Conservation (phyloP, 2,797 vertebrate genomes). For the Tauraco hartlaubi region DNA sequence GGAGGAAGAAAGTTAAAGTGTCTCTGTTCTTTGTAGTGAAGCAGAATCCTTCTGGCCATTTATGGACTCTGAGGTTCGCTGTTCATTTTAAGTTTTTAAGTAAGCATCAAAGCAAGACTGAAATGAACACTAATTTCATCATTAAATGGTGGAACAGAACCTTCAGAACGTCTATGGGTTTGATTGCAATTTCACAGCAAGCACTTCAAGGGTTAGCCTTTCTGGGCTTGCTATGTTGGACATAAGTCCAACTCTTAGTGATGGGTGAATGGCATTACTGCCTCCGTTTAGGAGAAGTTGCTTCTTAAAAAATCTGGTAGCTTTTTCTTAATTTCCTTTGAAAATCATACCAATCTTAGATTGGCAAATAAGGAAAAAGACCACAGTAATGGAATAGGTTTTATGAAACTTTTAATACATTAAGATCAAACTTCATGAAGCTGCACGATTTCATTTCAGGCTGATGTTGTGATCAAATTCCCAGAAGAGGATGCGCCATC, state of each 20-base stretch:
- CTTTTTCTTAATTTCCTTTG: neutral
- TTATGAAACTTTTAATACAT: neutral
- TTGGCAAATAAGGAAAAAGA: neutral
- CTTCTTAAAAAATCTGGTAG: neutral
- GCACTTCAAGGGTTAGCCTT: neutral
- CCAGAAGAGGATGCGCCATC: slow-evolving; percentile 93
- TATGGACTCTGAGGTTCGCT: neutral
- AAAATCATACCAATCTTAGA: rapidly evolving
- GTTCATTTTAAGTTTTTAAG: neutral
- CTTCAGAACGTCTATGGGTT: neutral
- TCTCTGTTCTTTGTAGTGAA: neutral
- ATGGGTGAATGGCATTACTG: neutral
- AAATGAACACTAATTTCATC: neutral
- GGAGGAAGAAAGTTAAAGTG: neutral
- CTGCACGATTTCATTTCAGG: slow-evolving; percentile 79
- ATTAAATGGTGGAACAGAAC: neutral
- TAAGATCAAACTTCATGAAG: neutral
- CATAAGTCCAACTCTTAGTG: neutral
- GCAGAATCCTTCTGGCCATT: neutral
- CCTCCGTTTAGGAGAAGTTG: neutral
- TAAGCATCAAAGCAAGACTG: neutral
- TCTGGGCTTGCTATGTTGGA: neutral
- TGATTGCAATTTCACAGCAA: neutral
- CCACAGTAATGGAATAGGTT: neutral
- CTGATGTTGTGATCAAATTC: slow-evolving; percentile 94